Percentiles rank a stretch among this genome's conserved stretches.
Conservation (phyloP, 2,113 vertebrate species). For the Anseranas semipalmata region DNA sequence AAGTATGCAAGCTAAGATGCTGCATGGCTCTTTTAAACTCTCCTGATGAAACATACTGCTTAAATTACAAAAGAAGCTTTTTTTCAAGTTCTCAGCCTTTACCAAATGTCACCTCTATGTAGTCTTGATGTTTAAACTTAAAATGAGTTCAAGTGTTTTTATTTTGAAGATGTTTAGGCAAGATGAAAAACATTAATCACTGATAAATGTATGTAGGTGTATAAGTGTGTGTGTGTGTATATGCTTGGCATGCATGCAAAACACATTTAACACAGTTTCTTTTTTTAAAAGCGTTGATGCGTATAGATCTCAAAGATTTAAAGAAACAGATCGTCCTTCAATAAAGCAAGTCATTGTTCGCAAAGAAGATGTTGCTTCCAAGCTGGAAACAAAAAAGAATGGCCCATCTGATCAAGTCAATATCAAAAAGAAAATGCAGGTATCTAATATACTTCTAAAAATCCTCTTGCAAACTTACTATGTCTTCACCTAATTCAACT, state of each 20-base stretch:
- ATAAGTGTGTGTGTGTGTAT: too few relatives aligned
- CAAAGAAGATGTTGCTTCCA: slow-evolving; percentile 86
- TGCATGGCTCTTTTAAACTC: not conserved
- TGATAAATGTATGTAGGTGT: not conserved
- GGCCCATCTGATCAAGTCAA: slow-evolving; percentile 75
- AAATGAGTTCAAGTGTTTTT: not conserved
- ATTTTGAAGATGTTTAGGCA: not conserved
- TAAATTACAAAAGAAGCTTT: not conserved
- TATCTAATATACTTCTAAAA: slow-evolving; percentile 26
- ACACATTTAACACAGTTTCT: not conserved
- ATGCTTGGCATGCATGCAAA: not conserved
- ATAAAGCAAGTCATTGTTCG: slow-evolving; percentile 90
- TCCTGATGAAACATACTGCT: not conserved
- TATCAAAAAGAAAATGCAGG: slow-evolving; percentile 94
- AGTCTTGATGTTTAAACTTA: not conserved
- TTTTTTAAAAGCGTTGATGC: slow-evolving; percentile 86
- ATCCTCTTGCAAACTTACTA: not conserved
- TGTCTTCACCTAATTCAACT: not conserved
- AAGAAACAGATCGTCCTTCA: slow-evolving; percentile 84
- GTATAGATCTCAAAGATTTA: slow-evolving; percentile 91
- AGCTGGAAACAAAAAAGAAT: slow-evolving; percentile 75
- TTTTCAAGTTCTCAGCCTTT: not conserved
- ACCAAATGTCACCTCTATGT: not conserved
- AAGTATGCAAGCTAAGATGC: not conserved
- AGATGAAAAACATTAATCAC: not conserved